A percentile compares a stretch with the other conserved stretches of the same genome.
These are phyloP conservation scores for Pissodes strobi DNA, from an alignment of 1,140 invertebrate genomes.

Conservation along the genomic window DNA sequence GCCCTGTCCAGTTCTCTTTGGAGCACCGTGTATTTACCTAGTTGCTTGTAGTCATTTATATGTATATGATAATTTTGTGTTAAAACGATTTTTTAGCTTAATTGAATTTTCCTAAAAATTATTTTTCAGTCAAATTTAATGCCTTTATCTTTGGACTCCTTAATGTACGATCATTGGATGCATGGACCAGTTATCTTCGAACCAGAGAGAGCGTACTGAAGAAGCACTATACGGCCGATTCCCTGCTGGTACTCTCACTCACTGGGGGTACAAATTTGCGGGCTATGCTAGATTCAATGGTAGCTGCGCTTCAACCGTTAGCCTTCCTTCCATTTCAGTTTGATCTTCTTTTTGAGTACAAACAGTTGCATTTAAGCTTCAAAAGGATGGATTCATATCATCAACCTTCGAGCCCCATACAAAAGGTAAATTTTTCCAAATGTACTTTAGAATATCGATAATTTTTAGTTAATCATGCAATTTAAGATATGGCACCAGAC, in stretches of 20 bases:
- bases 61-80: too few relatives aligned
- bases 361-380: slow-evolving; percentile 75
- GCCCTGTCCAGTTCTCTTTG: too few relatives aligned
- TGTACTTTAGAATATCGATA: too few relatives aligned
- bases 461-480: too few relatives aligned
- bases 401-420: slow-evolving; percentile 50
- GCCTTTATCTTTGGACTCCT: slow-evolving; percentile 86
- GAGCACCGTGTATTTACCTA: too few relatives aligned
- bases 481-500: too few relatives aligned
- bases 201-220: slow-evolving; percentile 80
- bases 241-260: slow-evolving; percentile 71
- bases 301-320: slow-evolving; percentile 75
- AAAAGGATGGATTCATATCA: slow-evolving; percentile 64
- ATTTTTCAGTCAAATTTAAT: slow-evolving; percentile 76
- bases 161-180: slow-evolving; percentile 81
- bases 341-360: slow-evolving; percentile 79
- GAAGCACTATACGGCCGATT: slow-evolving; percentile 77
- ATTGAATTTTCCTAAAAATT: too few relatives aligned
- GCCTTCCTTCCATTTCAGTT: slow-evolving; percentile 77
- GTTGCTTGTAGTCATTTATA: too few relatives aligned
- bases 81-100: too few relatives aligned
- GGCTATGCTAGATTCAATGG: slow-evolving; percentile 71
- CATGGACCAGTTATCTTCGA: slow-evolving; percentile 82
- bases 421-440: too few relatives aligned
- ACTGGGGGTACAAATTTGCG: slow-evolving; percentile 66